Evolutionary conservation across 1,140 invertebrate genomes (phyloP).

Genomic region (Leptoteleia sp.): DNA sequence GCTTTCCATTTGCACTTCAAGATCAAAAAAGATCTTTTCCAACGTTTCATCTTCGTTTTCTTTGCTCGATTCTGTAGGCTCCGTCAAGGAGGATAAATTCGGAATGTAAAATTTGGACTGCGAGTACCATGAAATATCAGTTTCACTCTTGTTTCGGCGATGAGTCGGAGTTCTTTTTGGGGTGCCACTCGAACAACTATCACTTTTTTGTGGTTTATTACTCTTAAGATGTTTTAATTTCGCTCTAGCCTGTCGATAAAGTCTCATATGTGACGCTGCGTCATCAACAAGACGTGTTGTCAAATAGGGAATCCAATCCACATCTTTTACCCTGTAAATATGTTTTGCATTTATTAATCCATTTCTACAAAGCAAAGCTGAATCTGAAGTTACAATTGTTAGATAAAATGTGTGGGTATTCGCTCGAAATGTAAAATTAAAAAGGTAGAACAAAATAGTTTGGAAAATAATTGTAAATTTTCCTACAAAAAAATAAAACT

Average conservation of each 20-base stretch:
- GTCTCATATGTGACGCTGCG: slow-evolving; percentile 91
- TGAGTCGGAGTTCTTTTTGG: slow-evolving; percentile 82
- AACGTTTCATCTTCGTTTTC: slow-evolving; percentile 80
- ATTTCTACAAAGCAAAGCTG: too few relatives aligned
- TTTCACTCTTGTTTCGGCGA: slow-evolving; percentile 87
- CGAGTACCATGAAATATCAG: slow-evolving; percentile 85
- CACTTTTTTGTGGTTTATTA: slow-evolving; percentile 79
- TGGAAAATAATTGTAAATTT: too few relatives aligned
- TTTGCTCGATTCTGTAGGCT: slow-evolving; percentile 70
- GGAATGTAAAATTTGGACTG: slow-evolving; percentile 80
- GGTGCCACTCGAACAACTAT: slow-evolving; percentile 78
- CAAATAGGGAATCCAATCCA: slow-evolving; percentile 94
- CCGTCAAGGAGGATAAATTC: slow-evolving; percentile 76
- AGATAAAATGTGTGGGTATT: too few relatives aligned
- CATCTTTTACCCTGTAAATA: slow-evolving; percentile 87
- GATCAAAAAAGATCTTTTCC: slow-evolving; percentile 92
- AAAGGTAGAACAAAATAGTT: too few relatives aligned
- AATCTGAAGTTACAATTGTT: too few relatives aligned
- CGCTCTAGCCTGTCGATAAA: slow-evolving; percentile 88
- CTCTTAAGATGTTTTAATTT: slow-evolving; percentile 82
- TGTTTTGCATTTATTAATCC: too few relatives aligned
- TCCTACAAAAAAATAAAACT: too few relatives aligned
- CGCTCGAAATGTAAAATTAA: too few relatives aligned
- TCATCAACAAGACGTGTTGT: slow-evolving; percentile 94
- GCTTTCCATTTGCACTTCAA: slow-evolving; percentile 93